Base-by-base conservation (phyloP, 35 echinoderm and acorn worm species). In the Apostichopus japonicus region DNA sequence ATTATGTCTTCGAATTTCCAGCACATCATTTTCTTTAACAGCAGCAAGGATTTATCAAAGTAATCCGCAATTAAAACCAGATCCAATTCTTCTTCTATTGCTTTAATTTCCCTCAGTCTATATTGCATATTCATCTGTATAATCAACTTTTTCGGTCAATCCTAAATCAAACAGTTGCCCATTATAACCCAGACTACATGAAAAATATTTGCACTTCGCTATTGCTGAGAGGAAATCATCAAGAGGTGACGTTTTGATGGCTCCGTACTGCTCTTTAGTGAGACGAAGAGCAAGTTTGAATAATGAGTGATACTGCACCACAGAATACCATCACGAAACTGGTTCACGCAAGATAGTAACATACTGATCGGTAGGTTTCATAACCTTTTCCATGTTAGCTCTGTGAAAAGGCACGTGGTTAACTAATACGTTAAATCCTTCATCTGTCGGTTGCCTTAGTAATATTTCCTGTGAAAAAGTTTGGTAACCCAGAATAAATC, bases 21-120 rank as follows among this genome's bases (percentile, higher is more conserved):
- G 71, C 92, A 88, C 83, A 93, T 88, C 10, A 93, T 15, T 77
- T 79, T 87, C 62, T 65, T 93, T 8, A 93, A 63, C 9, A 93
- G 57, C 52, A 93, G 13, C 55, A 93, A 93, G 9, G 92, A 88
- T 87, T 93, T 84, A 73, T 93, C 83, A 22, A 87, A 93, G 79
- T 93, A 93, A 56, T 93, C 84, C 11, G 44, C n/a, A 17, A 89
- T 61, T 54, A 93, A 27, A 78, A 93, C 92, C 24, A 93, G 51
- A 53, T 93, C 92, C 8, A 93, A 61, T 11, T 88, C 92, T 27
- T 87, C 33, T 13, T 73, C 71, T 23, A 93, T 62, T 83, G 24
- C 0, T 10, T 8, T 51, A 33, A 89, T 72, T 51, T 89, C 72
- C 13, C 8, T 24, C 16, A n/a, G n/a, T n/a, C n/a, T 73, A 0